A percentile compares a stretch with the other conserved stretches of the same genome.
Evolutionary conservation across 2,113 vertebrate species (phyloP).

Genomic region (crab-eating macaque (Macaca fascicularis)): T2T-MFA8v1.1 NC_088386.1:8265001-8265500

Average conservation of each 20-base stretch:
- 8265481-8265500: not conserved
- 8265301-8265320: fast-evolving
- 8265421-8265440: not conserved
- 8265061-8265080: not conserved
- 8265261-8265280: not conserved
- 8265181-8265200: not conserved
- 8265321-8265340: not conserved
- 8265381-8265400: not conserved
- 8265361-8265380: not conserved
- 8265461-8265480: not conserved
- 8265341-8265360: not conserved
- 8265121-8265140: not conserved
- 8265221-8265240: not conserved
- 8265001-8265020: not conserved
- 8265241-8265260: not conserved
- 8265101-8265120: not conserved
- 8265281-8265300: not conserved
- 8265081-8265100: not conserved
- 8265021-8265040: not conserved
- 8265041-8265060: not conserved
- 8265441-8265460: not conserved
- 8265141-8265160: not conserved
- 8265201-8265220: not conserved
- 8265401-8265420: not conserved
- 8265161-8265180: not conserved